Evolutionary conservation across 2,113 vertebrate genomes (phyloP), one percentile per base, ranked within the genome.

Genomic region (Bubo blakistoni): DNA sequence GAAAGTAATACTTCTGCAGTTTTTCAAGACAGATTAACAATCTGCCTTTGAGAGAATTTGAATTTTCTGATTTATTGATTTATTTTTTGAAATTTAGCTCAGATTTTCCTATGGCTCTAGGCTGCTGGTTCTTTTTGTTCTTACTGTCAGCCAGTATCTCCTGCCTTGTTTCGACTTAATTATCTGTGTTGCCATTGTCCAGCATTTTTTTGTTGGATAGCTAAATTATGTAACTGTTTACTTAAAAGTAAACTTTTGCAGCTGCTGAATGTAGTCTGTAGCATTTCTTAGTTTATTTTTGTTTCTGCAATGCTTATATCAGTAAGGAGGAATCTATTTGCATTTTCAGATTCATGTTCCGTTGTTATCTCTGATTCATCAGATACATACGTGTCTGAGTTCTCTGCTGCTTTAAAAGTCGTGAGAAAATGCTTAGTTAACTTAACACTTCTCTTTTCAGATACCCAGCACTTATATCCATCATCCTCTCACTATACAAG

Each of bases 401-500:
- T 90, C 79, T 92, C 74, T 82, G 26, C 67, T 13, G 6, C 88
- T 82, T 46, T 66, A 16, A 12, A 69, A 62, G 55, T 73, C 0
- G 0, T 67, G 89, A 94, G 80, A 87, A 88, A 78, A 93, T 17
- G 29, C 36, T 85, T 58, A 12, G 58, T 65, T 91, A 88, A 92
- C 49, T 42, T 42, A 54, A 73, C 30, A 3, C 36, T 74, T 76
- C 51, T 80, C 11, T 83, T 97, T 86, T 89, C 92, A 98, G 98
- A 98, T 86, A 91, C 97, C 82, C 96, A 98, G 98, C 99, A 98
- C 92, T 97, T 98, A 91, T 99, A 99, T 96, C 99, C 99, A 2
- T 98, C 99, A 10, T 99, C 99, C 6, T 99, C 99, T 97, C 99
- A 99, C 96, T 96, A 98, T 87, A 98, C 98, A 67, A 97, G 96